Percentiles rank a stretch among this genome's conserved stretches.
phyloP scores from a whole-genome alignment of 92 coral and sea anemone species.

The Zoanthus sansibaricus region DNA sequence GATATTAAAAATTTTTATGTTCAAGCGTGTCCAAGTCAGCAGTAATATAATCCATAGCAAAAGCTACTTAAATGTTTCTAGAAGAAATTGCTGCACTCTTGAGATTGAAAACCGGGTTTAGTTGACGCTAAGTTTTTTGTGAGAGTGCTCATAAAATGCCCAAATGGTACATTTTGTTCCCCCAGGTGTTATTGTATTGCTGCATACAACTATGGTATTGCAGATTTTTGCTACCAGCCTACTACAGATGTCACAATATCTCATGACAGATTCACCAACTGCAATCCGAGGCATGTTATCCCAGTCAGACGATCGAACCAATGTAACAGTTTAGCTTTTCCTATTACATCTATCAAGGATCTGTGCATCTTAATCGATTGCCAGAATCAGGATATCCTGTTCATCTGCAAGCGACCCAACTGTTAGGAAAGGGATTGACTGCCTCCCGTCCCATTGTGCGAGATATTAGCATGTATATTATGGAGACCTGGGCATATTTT shows the following conservation, averaged over 20 bases:
- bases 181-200: slow-evolving; percentile 55
- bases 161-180: slow-evolving; percentile 54
- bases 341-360: slow-evolving; percentile 43
- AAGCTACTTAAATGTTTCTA: slow-evolving; percentile 49
- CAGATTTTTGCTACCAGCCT: slow-evolving; percentile 46
- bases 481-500: not conserved
- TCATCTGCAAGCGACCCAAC: slow-evolving; percentile 64
- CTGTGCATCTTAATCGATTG: slow-evolving; percentile 63
- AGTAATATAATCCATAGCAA: slow-evolving; percentile 63
- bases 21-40: slow-evolving; percentile 60
- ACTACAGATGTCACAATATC: slow-evolving; percentile 48
- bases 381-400: slow-evolving; percentile 27
- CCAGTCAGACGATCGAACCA: slow-evolving; percentile 50
- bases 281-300: slow-evolving; percentile 56
- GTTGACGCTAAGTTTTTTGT: slow-evolving; percentile 57
- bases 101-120: slow-evolving; percentile 43
- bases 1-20: slow-evolving; percentile 40
- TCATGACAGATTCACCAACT: slow-evolving; percentile 54
- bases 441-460: not conserved
- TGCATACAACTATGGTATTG: slow-evolving; percentile 62
- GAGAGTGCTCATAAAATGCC: slow-evolving; percentile 59
- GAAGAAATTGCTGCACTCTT: slow-evolving; percentile 67
- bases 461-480: not conserved
- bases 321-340: slow-evolving; percentile 34
- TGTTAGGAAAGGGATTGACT: slow-evolving; percentile 65